Base-by-base conservation (phyloP, 2,888 invertebrate genomes). In the Xestia rhomboidea region DNA sequence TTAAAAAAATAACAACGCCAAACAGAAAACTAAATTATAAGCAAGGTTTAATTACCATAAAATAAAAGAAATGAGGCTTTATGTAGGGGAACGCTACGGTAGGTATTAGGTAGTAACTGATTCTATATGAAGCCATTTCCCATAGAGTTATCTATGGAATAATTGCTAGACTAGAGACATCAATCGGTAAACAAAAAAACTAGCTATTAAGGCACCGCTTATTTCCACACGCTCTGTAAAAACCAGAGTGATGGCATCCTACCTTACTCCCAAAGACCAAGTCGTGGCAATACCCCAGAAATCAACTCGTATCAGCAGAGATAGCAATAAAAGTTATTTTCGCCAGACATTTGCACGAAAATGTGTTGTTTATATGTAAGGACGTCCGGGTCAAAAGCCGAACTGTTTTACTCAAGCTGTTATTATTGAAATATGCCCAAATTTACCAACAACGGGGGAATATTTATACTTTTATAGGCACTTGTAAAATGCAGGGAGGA, bases 261-360 rank as follows among this genome's bases (percentile, higher is more conserved):
- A 7, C 21, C n/a, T 34, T 21, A 18, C 38, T 27, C 24, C 6
- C 27, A 66, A 46, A 57, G 63, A 30, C 21, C 24, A 54, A 70
- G 51, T 44, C 68, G 46, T 73, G 67, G 78, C 77, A 51, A 87
- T 75, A 78, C 41, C 34, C 34, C 44, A 72, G 73, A 66, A 81
- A 88, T 88, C 67, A 63, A 81, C 46, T 63, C 30, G 60, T 85
- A 82, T 80, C 83, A 82, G 62, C 76, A 73, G 71, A 76, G 21
- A 74, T 71, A 38, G 87, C 82, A 80, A 87, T 91, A 89, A 91
- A 91, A 90, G 87, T 86, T 91, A 91, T 91, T 91, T 90, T 88
- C 69, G 85, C 75, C 69, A 68, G 73, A 79, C 79, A 82, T 87
- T 88, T 87, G 83, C 76, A 69, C 54, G 81, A 82, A 87, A 85